Conservation (phyloP, 1,140 invertebrate species). For the Aphelinus certus region DNA sequence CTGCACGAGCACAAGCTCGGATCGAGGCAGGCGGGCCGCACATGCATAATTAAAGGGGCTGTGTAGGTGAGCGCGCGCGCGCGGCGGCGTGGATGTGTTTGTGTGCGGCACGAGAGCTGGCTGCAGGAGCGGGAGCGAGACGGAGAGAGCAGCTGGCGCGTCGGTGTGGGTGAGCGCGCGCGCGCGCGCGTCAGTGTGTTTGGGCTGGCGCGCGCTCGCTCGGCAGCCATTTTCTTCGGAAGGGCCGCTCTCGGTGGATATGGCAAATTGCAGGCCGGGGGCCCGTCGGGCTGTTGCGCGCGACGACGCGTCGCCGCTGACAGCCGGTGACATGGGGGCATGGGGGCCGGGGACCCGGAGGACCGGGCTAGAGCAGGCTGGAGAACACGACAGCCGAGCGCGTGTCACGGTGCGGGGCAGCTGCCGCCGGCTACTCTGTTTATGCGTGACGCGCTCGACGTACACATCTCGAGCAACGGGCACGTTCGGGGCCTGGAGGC, state of each 20-base stretch:
- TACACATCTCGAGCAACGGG: neutral
- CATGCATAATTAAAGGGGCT: too few species aligned
- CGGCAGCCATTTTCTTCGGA: slow-evolving; percentile 61
- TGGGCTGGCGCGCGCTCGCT: slow-evolving; percentile 39
- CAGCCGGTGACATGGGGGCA: too few species aligned
- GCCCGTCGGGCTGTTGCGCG: too few species aligned
- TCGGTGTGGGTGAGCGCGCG: neutral
- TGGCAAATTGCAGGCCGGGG: too few species aligned
- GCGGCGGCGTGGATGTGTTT: too few species aligned
- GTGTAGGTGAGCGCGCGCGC: too few species aligned
- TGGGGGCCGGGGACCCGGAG: neutral
- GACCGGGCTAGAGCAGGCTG: neutral
- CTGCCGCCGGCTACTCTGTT: neutral
- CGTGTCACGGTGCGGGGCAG: neutral
- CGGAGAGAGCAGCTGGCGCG: neutral
- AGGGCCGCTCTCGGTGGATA: slow-evolving; percentile 45
- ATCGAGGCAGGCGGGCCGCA: too few species aligned
- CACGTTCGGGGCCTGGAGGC: neutral
- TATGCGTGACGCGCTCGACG: neutral
- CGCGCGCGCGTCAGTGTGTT: slow-evolving; percentile 37
- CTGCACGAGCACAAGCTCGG: too few species aligned
- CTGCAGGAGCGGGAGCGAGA: neutral
- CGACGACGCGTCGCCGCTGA: too few species aligned
- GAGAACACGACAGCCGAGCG: neutral
- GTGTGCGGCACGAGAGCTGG: too few species aligned